phyloP scores from a whole-genome alignment of 2,888 invertebrate species.

The Heterodera filipjevi region DNA sequence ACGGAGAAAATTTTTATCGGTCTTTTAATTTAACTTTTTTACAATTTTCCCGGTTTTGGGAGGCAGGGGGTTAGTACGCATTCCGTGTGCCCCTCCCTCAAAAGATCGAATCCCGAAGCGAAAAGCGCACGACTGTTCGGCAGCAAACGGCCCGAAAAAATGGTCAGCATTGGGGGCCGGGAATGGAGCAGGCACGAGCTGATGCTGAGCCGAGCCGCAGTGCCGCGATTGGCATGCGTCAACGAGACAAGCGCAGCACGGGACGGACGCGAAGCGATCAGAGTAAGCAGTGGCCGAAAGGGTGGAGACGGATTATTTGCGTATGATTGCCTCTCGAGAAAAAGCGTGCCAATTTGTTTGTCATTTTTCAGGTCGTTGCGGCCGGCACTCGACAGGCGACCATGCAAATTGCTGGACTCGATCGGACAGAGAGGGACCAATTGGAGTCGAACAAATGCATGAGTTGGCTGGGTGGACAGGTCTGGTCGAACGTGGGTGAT shows the following conservation, averaged over 20 bases:
- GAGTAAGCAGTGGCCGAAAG: neutral
- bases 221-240: slow-evolving; percentile 25
- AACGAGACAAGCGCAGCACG: slow-evolving; percentile 33
- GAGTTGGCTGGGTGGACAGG: slow-evolving; percentile 61
- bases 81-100: slow-evolving; percentile 3
- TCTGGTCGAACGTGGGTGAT: slow-evolving; percentile 23
- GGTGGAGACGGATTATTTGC: neutral
- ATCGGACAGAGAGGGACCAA: slow-evolving; percentile 49
- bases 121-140: slow-evolving; percentile 55
- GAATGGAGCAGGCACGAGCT: slow-evolving; percentile 48
- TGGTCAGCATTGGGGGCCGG: slow-evolving; percentile 48
- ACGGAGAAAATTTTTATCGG: too few relatives aligned
- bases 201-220: slow-evolving; percentile 44
- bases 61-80: too few relatives aligned
- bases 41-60: too few relatives aligned
- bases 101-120: slow-evolving; percentile 49
- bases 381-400: slow-evolving; percentile 51
- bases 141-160: slow-evolving; percentile 44
- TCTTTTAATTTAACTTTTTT: too few relatives aligned
- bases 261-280: slow-evolving; percentile 19
- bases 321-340: neutral
- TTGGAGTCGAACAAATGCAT: slow-evolving; percentile 54
- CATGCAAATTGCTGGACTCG: slow-evolving; percentile 50
- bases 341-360: neutral
- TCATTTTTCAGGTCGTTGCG: slow-evolving; percentile 26